Evolutionary conservation across 2,113 vertebrate species (phyloP), one percentile per base, ranked within the genome.

Genomic region (Siniperca knerii): DNA sequence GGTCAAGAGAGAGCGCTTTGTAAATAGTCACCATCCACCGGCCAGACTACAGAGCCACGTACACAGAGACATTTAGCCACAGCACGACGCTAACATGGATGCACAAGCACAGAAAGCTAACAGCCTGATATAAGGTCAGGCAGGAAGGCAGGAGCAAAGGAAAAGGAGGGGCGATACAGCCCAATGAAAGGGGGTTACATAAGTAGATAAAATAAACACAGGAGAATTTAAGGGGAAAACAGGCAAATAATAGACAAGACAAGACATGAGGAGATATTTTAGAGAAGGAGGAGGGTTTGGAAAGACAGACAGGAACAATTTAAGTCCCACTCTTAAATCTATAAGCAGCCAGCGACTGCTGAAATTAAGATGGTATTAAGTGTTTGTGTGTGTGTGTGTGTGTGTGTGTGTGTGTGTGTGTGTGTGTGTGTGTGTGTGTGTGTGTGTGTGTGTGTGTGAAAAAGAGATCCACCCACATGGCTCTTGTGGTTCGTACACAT

Each of bases 171-270:
- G 87, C 82, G 4, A 46, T 0, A 37, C 9, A 13, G 77, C 65
- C 75, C 78, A 85, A 80, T 84, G 68, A 89, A 86, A 87, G 72
- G 58, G 16, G 61, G 25, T 87, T 92, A 82, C 82, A 80, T 89
- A 83, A 91, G 86, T 13, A 77, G n/a, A 78, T 86, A 13, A 90
- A 91, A 93, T 87, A 92, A 92, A 92, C 87, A 83, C 9, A 73
- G 52, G 57, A 81, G 55, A 82, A 83, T 75, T 52, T 74, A 75
- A 74, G 33, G 65, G 78, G 54, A 72, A 83, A 54, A 57, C 16
- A 55, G 80, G 52, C 70, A 73, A 75, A 78, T 46, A 64, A 60
- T 35, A 18, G 25, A n/a, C 15, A 52, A 86, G 48, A 35, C 42
- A n/a, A 84, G 46, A 35, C 42, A n/a, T 35, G 16, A 13, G 29